Evolutionary conservation across 1,140 invertebrate genomes (phyloP), one percentile per base, ranked within the genome.

Genomic region (Lordiphosa clarofinis): DNA sequence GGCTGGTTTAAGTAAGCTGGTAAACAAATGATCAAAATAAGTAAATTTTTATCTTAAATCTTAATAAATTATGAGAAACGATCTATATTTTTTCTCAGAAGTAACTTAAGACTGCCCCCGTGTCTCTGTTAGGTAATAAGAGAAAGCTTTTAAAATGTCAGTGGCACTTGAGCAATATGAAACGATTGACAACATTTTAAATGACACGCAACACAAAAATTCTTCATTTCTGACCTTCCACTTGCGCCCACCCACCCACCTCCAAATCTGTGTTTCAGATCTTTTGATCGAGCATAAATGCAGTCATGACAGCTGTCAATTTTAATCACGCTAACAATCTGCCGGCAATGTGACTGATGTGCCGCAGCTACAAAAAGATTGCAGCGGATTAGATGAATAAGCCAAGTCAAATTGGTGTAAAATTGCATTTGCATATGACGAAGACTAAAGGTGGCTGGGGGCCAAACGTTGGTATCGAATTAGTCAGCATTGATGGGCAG

Each of bases 281-380:
- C 67, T 56, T 52, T 56, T 59, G 50, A 35, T 53, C 33, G 43
- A 59, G 52, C 59, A 58, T 57, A 71, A 76, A 71, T 60, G 69
- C 72, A 82, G 76, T 84, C 78, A 76, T 84, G 76, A 82, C 78
- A 82, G 78, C 78, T 84, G 78, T 69, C 78, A 73, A 73, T 82
- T 70, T 73, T 70, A 84, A 82, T 82, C 40, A 52, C 52, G 55
- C 44, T 15, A 31, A 56, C 58, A 58, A 54, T 62, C 52, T 49
- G 42, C 46, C 33, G 63, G 54, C 62, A 76, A 73, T 68, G 73
- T 74, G 66, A 72, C 74, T 66, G 54, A 63, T 67, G 69, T 66
- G 52, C 42, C 57, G 35, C 46, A 58, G 28, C 28, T 31, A 37
- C 53, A 68, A 49, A 57, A 69, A 62, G 57, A 76, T 76, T 72